Conservation (phyloP, 2,797 vertebrate species). For the Tamandua tetradactyla region DNA sequence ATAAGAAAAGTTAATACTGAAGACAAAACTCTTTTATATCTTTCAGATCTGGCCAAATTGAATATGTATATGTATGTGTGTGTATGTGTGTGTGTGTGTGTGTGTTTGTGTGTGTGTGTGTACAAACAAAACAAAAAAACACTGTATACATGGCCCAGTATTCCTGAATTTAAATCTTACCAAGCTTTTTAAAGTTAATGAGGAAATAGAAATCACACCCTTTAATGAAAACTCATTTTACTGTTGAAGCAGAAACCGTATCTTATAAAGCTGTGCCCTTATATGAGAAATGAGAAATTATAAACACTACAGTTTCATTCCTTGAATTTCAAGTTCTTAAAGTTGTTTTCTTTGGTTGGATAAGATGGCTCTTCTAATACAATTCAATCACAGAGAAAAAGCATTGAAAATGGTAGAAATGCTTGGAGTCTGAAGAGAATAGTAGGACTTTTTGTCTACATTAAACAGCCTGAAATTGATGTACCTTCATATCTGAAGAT, state of each 20-base stretch:
- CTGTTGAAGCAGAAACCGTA: neutral
- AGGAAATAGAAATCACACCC: neutral
- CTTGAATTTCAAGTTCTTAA: slow-evolving; percentile 53
- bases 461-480: neutral
- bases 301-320: slow-evolving; percentile 25
- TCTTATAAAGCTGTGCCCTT: neutral
- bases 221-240: slow-evolving; percentile 28
- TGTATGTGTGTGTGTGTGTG: too few relatives aligned
- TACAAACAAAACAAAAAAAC: neutral
- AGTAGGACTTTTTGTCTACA: neutral
- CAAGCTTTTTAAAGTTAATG: slow-evolving; percentile 3
- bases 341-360: slow-evolving; percentile 55
- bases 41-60: neutral
- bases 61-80: neutral
- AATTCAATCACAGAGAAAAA: slow-evolving; percentile 5
- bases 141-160: neutral
- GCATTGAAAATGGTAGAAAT: slow-evolving; percentile 36
- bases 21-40: slow-evolving; percentile 26
- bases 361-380: slow-evolving; percentile 36
- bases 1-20: neutral
- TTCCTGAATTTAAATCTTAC: slow-evolving; percentile 1
- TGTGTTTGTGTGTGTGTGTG: too few relatives aligned
- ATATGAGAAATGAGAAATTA: slow-evolving; percentile 48
- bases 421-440: neutral
- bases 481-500: neutral